Base-by-base conservation (phyloP, 2,113 vertebrate species). In the Hyla sarda region DNA sequence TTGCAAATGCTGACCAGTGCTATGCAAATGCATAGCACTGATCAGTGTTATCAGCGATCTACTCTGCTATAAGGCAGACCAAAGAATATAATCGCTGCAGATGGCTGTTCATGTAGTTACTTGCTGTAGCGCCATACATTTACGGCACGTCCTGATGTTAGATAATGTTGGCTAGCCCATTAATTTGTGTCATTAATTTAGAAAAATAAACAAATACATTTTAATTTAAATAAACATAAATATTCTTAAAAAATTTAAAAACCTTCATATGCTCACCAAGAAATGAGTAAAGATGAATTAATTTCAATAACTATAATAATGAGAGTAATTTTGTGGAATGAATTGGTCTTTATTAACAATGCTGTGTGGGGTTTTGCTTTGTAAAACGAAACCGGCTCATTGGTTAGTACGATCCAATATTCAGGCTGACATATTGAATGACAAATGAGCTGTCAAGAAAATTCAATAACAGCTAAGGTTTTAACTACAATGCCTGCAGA, bases 391-490 rank as follows among this genome's bases (percentile, higher is more conserved):
- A 14, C 28, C 6, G 74, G 74, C 45, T 54, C 74, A 77, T 54
- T 77, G 74, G 74, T 47, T 81, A 81, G 58, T 45, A 45, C 78
- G n/a, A 60, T 25, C 56, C 78, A 81, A 60, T 62, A 45, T 81
- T 81, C 78, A 65, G 34, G 56, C 56, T 65, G 78, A 81, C 78
- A 81, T 81, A 81, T 81, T 81, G 78, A 81, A 81, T 81, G 78
- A 81, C 78, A 81, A 81, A 81, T 62, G 78, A 58, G 56, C 78
- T 45, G 56, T 60, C 78, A 47, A 28, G 78, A 28, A 45, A 81
- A 81, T 81, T 81, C 78, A 81, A 81, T 81, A 81, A 60, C 58
- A 65, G 78, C 56, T 62, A 81, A 81, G 78, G 37, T 65, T 81
- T 81, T 81, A 81, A 81, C 56, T 62, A 81, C 78, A 81, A 81